Evolutionary conservation across 2,888 invertebrate species (phyloP).

Genomic region (Chaetogeoica ovagalla): DNA sequence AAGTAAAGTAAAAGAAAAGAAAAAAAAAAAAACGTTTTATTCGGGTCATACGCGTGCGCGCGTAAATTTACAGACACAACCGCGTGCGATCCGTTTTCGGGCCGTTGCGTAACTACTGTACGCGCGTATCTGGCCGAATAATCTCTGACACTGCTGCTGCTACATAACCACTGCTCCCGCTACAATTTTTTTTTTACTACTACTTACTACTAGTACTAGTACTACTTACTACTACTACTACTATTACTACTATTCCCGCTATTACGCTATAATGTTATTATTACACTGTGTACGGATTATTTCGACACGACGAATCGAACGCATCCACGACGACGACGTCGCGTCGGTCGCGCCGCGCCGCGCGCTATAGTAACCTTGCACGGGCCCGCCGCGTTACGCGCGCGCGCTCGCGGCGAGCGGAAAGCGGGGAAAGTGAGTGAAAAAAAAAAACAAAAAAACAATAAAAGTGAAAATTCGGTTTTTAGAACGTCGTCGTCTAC

Average conservation of each 20-base stretch:
- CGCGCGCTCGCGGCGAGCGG: too few species aligned
- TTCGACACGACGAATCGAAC: conserved; percentile 12
- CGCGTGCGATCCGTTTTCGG: conserved; percentile 20
- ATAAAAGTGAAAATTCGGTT: conserved; percentile 41
- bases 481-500: not conserved
- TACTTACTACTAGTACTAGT: too few species aligned
- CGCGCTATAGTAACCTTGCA: conserved; percentile 24
- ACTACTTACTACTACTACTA: too few species aligned
- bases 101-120: conserved; percentile 7
- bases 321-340: not conserved
- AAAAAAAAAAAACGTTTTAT: not conserved
- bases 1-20: not conserved
- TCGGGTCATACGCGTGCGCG: conserved; percentile 4
- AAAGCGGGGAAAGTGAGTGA: conserved; percentile 31
- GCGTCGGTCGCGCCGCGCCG: not conserved
- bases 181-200: not conserved
- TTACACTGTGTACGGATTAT: not conserved
- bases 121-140: not conserved
- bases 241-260: too few species aligned
- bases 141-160: conserved; percentile 7
- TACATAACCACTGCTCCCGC: not conserved
- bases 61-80: not conserved
- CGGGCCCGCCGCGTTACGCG: not conserved
- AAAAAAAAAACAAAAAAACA: conserved; percentile 7
- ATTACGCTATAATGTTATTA: too few species aligned